Conservation (phyloP, 2,797 vertebrate genomes). For the Danio choprae region DNA sequence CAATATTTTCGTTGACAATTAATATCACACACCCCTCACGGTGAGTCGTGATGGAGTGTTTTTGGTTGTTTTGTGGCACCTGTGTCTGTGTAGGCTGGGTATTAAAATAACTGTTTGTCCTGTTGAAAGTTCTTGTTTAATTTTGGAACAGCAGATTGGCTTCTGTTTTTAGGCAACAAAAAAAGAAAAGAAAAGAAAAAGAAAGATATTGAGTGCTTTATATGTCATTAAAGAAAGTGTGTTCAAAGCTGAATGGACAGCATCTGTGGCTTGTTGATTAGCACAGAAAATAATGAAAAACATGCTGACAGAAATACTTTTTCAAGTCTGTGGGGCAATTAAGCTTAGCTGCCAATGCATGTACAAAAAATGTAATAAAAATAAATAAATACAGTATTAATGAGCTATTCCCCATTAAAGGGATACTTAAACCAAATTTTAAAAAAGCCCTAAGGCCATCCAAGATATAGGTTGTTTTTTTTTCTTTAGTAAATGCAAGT, state of each 20-base stretch:
- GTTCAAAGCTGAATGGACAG: not conserved
- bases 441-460: too few relatives aligned
- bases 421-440: too few relatives aligned
- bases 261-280: constrained; percentile 16
- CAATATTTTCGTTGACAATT: too few relatives aligned
- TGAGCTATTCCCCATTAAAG: not conserved
- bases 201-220: not conserved
- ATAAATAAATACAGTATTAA: not conserved
- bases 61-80: constrained; percentile 18
- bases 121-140: not conserved
- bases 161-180: not conserved
- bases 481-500: too few relatives aligned
- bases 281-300: not conserved
- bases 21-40: not conserved
- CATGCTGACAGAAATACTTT: not conserved
- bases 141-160: constrained; percentile 4
- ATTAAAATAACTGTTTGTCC: constrained; percentile 20
- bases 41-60: not conserved
- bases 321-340: not conserved
- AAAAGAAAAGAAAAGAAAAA: not conserved
- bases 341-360: too few relatives aligned
- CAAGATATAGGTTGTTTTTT: too few relatives aligned
- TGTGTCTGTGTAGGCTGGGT: constrained; percentile 13
- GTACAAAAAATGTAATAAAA: too few relatives aligned
- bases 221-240: not conserved